Evolutionary conservation across 2,797 vertebrate genomes (phyloP).

Genomic region (Dendrocincla fuliginosa): DNA sequence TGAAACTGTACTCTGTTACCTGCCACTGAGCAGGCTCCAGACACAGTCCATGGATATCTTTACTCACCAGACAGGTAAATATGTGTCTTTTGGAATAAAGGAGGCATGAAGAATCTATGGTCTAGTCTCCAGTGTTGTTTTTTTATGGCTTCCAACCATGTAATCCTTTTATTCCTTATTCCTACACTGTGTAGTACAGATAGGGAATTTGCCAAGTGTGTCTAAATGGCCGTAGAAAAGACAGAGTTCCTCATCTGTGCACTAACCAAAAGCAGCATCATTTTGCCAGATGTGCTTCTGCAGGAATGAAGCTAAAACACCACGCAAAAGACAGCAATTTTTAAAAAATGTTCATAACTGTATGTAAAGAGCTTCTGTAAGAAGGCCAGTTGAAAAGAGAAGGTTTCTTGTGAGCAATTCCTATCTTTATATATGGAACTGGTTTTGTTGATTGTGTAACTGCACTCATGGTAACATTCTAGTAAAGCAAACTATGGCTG

Average conservation of each 20-base stretch:
- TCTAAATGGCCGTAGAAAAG: neutral
- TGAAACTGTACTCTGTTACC: neutral
- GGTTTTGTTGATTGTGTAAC: neutral
- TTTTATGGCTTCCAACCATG: neutral
- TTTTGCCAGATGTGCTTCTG: neutral
- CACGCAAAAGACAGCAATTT: neutral
- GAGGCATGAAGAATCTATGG: neutral
- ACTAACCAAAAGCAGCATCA: neutral
- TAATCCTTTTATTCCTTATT: neutral
- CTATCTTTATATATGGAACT: neutral
- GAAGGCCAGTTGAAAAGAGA: neutral
- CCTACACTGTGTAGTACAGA: neutral
- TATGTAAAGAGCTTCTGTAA: neutral
- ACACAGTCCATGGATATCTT: neutral
- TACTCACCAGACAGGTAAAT: neutral
- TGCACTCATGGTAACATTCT: neutral
- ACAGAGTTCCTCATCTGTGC: neutral
- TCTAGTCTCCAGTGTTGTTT: neutral
- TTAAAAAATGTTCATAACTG: fast-evolving
- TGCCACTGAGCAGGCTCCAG: neutral
- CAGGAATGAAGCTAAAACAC: neutral
- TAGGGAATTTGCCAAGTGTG: neutral
- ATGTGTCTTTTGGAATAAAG: neutral
- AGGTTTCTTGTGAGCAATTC: neutral
- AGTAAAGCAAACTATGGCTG: neutral